These are phyloP conservation scores for Smittia aterrima DNA, from an alignment of 2,888 invertebrate genomes.

Conservation along the genomic window DNA sequence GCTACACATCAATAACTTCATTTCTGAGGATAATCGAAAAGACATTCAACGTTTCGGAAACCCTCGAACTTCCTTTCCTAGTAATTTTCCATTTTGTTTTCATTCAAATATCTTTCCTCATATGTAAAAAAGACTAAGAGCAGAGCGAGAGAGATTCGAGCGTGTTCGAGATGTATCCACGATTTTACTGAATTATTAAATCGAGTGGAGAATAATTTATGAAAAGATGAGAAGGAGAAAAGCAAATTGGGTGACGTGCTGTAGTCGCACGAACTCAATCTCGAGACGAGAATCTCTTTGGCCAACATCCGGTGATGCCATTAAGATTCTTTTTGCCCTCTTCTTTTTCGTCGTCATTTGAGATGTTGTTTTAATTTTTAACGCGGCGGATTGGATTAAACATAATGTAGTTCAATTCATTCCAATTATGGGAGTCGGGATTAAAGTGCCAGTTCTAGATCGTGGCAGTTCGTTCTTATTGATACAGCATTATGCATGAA, in stretches of 20 bases:
- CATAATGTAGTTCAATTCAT: conserved; percentile 26
- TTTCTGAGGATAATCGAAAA: conserved; percentile 8
- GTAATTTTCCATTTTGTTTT: conserved; percentile 5
- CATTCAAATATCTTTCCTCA: background rate
- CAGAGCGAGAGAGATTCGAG: no score
- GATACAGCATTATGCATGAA: conserved; percentile 15
- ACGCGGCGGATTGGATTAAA: background rate
- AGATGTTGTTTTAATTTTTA: conserved; percentile 20
- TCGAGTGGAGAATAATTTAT: conserved; percentile 18
- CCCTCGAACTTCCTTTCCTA: background rate
- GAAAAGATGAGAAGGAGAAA: background rate
- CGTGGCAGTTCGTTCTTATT: conserved; percentile 15
- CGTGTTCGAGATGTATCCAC: background rate
- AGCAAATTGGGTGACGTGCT: background rate
- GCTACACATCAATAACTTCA: conserved; percentile 9
- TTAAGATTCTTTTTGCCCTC: background rate
- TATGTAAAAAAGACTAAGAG: no score
- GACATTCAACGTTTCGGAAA: background rate
- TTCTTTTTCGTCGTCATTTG: background rate
- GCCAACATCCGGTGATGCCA: conserved; percentile 2
- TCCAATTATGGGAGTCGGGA: conserved; percentile 21
- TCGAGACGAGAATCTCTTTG: conserved; percentile 7
- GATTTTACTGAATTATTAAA: conserved; percentile 11
- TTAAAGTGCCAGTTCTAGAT: background rate
- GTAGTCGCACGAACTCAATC: background rate